phyloP scores from a whole-genome alignment of 37 sponge, comb jelly and placozoan species.

The Chondrilla cf. caribensis region DNA sequence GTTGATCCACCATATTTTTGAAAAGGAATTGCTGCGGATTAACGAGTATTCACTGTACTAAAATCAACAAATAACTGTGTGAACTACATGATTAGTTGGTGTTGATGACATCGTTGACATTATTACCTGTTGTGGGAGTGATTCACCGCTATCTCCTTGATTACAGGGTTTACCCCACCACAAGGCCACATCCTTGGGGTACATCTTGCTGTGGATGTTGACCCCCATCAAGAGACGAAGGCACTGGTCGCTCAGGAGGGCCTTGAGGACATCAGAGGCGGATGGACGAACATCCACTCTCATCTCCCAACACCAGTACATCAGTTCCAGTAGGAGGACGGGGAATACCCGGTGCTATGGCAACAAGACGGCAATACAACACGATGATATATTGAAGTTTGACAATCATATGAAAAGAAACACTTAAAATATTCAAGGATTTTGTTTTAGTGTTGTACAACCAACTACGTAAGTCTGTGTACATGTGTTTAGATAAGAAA shows the following conservation, averaged over 20 bases:
- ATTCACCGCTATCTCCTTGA: neutral
- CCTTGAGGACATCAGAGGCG: slow-evolving; percentile 47
- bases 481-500: no score
- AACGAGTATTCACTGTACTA: no score
- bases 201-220: slow-evolving; percentile 39
- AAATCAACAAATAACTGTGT: no score
- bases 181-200: neutral
- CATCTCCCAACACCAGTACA: slow-evolving; percentile 92
- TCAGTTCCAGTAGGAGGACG: slow-evolving; percentile 78
- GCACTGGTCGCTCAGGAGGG: slow-evolving; percentile 38
- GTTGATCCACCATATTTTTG: no score
- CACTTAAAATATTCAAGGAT: neutral
- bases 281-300: slow-evolving; percentile 61
- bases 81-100: no score
- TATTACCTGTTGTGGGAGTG: neutral
- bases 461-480: no score
- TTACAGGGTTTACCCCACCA: slow-evolving; percentile 8
- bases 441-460: neutral
- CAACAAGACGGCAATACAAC: neutral
- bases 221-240: slow-evolving; percentile 52
- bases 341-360: slow-evolving; percentile 59
- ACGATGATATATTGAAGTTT: neutral
- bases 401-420: neutral
- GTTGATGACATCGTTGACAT: no score
- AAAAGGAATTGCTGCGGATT: no score